These are phyloP conservation scores for Ibycter americanus DNA, from an alignment of 2,797 vertebrate species.

Conservation along the genomic window DNA sequence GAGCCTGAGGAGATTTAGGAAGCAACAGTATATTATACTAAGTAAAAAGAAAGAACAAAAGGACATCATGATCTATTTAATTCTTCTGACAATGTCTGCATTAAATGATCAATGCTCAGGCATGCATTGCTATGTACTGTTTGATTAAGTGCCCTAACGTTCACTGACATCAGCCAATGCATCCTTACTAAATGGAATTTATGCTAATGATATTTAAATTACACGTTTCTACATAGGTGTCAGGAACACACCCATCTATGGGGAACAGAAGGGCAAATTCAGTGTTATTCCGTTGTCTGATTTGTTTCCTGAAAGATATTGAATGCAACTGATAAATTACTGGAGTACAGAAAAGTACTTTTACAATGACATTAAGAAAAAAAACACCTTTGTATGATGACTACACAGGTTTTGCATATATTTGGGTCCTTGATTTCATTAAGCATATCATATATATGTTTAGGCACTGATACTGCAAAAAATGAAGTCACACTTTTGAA, in stretches of 20 bases:
- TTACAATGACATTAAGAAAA: background rate
- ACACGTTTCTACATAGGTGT: background rate
- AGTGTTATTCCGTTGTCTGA: background rate
- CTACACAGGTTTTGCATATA: background rate
- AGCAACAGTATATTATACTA: background rate
- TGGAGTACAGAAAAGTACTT: background rate
- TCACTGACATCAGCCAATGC: background rate
- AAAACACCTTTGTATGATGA: rapidly evolving
- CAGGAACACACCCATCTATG: background rate
- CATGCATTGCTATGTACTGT: background rate
- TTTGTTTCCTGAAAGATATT: background rate
- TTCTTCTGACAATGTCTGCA: constrained; percentile 4
- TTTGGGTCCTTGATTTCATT: background rate
- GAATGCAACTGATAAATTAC: background rate
- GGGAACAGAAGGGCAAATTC: background rate
- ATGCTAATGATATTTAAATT: constrained; percentile 12
- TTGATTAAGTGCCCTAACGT: constrained; percentile 3
- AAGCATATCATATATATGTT: background rate
- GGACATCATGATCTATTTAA: background rate
- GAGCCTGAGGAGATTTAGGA: constrained; percentile 17
- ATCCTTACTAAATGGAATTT: constrained; percentile 6
- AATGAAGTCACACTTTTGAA: background rate
- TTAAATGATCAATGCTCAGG: constrained; percentile 7
- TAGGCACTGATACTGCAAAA: background rate
- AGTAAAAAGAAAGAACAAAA: constrained; percentile 29